These are phyloP conservation scores for Caranx melampygus DNA, from an alignment of 2,113 vertebrate genomes.

Conservation along the genomic window DNA sequence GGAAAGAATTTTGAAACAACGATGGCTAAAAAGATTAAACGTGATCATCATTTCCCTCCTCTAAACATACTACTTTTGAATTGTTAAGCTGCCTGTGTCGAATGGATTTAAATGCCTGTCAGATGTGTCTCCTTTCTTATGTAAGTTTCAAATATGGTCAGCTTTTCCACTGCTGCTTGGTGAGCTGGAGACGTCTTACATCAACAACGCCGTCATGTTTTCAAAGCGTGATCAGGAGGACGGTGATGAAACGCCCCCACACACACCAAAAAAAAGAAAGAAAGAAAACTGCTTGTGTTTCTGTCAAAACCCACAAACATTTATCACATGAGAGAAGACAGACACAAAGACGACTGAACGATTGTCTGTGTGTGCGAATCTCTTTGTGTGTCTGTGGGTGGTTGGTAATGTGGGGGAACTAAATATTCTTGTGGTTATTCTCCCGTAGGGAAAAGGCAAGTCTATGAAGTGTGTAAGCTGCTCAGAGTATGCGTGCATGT, in stretches of 20 bases:
- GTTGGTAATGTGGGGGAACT: conserved; percentile 73
- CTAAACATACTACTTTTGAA: not conserved
- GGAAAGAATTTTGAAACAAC: not conserved
- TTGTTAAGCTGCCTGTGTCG: not conserved
- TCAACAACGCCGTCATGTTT: conserved; percentile 53
- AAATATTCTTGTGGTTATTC: conserved; percentile 76
- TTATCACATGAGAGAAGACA: conserved; percentile 43
- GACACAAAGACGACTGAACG: conserved; percentile 34
- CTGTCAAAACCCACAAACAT: conserved; percentile 65
- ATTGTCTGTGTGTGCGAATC: conserved; percentile 13
- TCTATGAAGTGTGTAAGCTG: conserved; percentile 76
- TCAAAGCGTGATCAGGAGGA: conserved; percentile 50
- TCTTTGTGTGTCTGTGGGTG: conserved; percentile 29
- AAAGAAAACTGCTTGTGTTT: conserved; percentile 52
- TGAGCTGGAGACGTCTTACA: conserved; percentile 54
- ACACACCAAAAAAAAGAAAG: not conserved
- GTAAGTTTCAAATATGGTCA: conserved; percentile 13
- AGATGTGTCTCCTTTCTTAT: conserved; percentile 10
- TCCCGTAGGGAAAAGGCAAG: conserved; percentile 63
- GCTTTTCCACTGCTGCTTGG: conserved; percentile 28
- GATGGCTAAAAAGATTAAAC: not conserved
- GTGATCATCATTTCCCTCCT: not conserved
- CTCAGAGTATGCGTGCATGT: conserved; percentile 39
- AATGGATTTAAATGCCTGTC: conserved; percentile 1
- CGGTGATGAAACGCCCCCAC: conserved; percentile 36